Conservation (phyloP, 1,140 invertebrate genomes). For the Drosophila punjabiensis region DNA sequence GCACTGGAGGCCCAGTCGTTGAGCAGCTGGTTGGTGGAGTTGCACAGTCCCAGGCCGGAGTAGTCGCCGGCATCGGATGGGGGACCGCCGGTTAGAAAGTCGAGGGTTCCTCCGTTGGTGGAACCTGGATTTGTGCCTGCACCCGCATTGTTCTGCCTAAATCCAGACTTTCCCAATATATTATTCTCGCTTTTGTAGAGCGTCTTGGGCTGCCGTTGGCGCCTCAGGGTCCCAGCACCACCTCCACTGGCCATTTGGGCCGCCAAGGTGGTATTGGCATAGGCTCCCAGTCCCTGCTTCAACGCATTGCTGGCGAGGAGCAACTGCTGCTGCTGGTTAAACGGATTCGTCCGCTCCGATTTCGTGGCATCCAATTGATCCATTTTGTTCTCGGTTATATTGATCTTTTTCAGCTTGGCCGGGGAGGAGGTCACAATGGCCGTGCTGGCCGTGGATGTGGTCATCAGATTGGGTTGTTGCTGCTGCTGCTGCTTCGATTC, state of each 20-base stretch:
- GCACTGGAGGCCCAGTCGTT: constrained; percentile 83
- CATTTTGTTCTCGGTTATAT: constrained; percentile 85
- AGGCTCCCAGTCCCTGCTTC: constrained; percentile 78
- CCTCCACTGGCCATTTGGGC: constrained; percentile 79
- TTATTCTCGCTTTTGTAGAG: constrained; percentile 84
- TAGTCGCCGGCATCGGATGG: constrained; percentile 64
- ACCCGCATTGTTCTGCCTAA: constrained; percentile 22
- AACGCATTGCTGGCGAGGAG: constrained; percentile 78
- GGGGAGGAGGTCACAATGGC: constrained; percentile 71
- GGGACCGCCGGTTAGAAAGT: constrained; percentile 67
- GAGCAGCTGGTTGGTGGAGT: constrained; percentile 81
- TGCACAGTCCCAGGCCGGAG: constrained; percentile 65
- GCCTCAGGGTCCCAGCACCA: constrained; percentile 74
- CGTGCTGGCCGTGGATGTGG: constrained; percentile 77
- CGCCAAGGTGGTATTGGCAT: constrained; percentile 79
- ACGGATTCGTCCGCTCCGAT: constrained; percentile 70
- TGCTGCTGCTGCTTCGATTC: constrained; percentile 50
- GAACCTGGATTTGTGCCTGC: not conserved
- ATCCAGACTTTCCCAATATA: constrained; percentile 66
- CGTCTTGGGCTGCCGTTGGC: constrained; percentile 80
- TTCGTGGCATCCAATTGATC: constrained; percentile 68
- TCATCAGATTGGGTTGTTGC: constrained; percentile 65
- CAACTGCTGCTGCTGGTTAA: constrained; percentile 80
- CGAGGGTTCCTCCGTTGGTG: constrained; percentile 50
- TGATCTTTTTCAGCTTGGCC: constrained; percentile 76